Evolutionary conservation across 2,888 invertebrate genomes (phyloP), one percentile per base, ranked within the genome.

Genomic region (Troilus luridus): DNA sequence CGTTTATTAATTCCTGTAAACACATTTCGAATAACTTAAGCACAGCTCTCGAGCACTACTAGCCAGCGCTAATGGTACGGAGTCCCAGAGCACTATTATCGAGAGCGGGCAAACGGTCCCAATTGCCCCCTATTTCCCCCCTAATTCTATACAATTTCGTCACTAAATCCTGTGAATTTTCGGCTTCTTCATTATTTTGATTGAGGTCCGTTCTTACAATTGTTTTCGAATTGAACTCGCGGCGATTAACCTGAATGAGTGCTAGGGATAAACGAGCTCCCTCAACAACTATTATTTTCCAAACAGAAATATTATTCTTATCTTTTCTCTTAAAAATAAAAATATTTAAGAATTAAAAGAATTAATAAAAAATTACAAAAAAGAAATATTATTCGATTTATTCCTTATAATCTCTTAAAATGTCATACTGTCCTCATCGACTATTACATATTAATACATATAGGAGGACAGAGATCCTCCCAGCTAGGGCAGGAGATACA

Each of bases 151-250:
- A 67, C 27, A 67, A 67, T 67, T 27, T 67, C 12, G 7, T 67
- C 67, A 24, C 27, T 27, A 67, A 64, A 67, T 24, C 67, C 27
- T 24, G 67, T 67, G 24, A 67, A 67, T 67, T 67, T 67, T 67
- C 24, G 67, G 67, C 67, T 27, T 67, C 67, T 67, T 67, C 27
- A 67, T 67, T 67, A 67, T 67, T 67, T 67, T 67, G 12, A 67
- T 24, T 14, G 24, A 67, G 67, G 14, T 24, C 67, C 67, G 24
- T 67, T 27, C 24, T 67, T 14, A 24, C 67, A 67, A 67, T 67
- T 67, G 67, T 67, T 67, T 67, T 67, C 27, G 27, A 67, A 67
- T 24, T 41, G 41, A 41, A 41, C 41, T 41, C 11, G 0, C 24
- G 5, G 27, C 67, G 67, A 67, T 27, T 67, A 14, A 67, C 12